Base-by-base conservation (phyloP, 2,113 vertebrate genomes). In the Colistium nudipinnis region DNA sequence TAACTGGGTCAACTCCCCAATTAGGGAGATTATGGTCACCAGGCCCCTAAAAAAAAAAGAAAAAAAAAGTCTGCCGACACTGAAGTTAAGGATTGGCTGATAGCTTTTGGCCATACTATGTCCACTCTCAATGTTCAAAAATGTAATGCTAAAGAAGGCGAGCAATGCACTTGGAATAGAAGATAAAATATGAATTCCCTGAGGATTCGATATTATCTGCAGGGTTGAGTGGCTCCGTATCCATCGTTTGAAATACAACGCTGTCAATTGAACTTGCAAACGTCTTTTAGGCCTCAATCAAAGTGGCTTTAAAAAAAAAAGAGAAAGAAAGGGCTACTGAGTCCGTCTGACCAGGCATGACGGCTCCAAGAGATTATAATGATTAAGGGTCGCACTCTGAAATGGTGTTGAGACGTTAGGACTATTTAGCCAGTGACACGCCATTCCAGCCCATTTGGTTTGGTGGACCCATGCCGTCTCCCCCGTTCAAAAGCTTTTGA, bases 381-480 rank as follows among this genome's bases (percentile, higher is more conserved):
- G 39, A 77, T 49, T 48, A 60, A 80, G 54, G 62, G 43, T 28
- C 54, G 38, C 54, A n/a, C 74, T 76, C 56, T 74, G 75, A 77
- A 76, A 83, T 62, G 27, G 59, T 67, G 71, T 80, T 76, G 78
- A 57, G 55, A 69, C 52, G 55, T 71, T 62, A 62, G 73, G 75
- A 71, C 56, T 68, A 49, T 86, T 86, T 76, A 81, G 82, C 19
- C 49, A 31, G 76, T 70, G 83, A 84, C 79, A 72, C 78, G 55
- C 70, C 76, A 87, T 85, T 83, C 41, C 74, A 69, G 75, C 63
- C 82, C 70, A 84, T 84, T 87, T 76, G 78, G 73, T 76, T 70
- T 57, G 44, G 74, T 83, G 49, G 63, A 68, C 83, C 80, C 54
- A 43, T 24, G 66, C 64, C n/a, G 53, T 70, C 61, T 43, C 68